Evolutionary conservation across 2,888 invertebrate species (phyloP), one percentile per base, ranked within the genome.

Genomic region (Junonia oenone): DNA sequence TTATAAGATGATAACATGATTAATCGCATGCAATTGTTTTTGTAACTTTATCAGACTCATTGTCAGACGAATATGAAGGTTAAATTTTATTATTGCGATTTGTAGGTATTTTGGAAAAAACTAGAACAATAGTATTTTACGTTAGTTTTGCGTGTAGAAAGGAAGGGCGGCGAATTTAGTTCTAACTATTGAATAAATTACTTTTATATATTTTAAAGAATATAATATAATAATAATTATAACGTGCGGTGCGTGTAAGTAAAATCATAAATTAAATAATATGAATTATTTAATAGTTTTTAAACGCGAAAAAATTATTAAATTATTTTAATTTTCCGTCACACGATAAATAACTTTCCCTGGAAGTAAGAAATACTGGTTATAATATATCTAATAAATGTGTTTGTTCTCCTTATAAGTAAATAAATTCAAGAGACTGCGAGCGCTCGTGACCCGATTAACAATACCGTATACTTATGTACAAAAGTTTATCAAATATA

Each of bases 371-470:
- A n/a, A n/a, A n/a, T n/a, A n/a, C n/a, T n/a, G n/a, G n/a, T n/a
- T n/a, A n/a, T n/a, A n/a, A n/a, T n/a, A n/a, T n/a, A n/a, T n/a
- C 29, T 17, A 37, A 52, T 27, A 38, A 29, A 45, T 49, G 29
- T 53, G 47, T 14, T 40, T 15, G 38, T 11, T 13, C 17, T 38
- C 26, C 52, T 43, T 38, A 14, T 50, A 45, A 47, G 49, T 50
- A 48, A 51, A 51, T 59, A 59, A 59, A 55, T 58, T 57, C 50
- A 45, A 55, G 51, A 56, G 62, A 58, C 56, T 61, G 56, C 54
- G 55, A 51, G 47, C 51, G 47, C 56, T 51, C 63, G 64, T 61
- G 62, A 58, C 61, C 55, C 27, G 57, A 61, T 50, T 62, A 40
- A 43, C 54, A 55, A 60, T 51, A 45, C 46, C 46, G 43, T 45